Base-by-base conservation (phyloP, 2,113 vertebrate genomes). In the Oryzias javanicus region DNA sequence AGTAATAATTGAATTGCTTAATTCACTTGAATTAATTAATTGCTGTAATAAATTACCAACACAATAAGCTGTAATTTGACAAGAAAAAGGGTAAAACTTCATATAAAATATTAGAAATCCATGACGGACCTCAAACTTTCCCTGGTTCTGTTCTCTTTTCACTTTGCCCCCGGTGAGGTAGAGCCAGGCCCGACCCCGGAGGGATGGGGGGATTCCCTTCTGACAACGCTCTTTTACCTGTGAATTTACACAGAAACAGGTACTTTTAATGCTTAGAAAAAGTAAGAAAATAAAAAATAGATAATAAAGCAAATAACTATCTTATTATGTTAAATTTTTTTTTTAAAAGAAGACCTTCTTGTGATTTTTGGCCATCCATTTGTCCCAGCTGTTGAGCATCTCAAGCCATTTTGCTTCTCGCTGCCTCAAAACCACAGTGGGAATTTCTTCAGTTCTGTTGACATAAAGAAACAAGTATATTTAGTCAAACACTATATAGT, bases 381-480 rank as follows among this genome's bases (percentile, higher is more conserved):
- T 98, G 90, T 98, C 97, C 97, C 97, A 99, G 90, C 86, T 95
- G 92, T 94, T 94, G 50, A 99, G 94, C 97, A 99, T 99, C 56
- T 99, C 97, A 89, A 99, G 91, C 97, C 97, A 99, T 55, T 99
- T 99, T 49, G 89, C 91, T 76, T 99, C 97, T 20, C 97, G 91
- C 71, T 97, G 94, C 76, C 97, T 91, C 55, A 99, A 85, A 66
- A 98, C 95, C 29, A 95, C 94, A 55, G 87, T 80, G 5, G 96
- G 94, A n/a, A 98, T 74, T 70, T 94, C 91, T 77, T 93, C 94
- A 51, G 89, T 82, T 15, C 87, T 89, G 70, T 35, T 17, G 18
- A 49, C 18, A 77, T 41, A 68, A 7, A 25, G 4, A 61, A 54
- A 24, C 20, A 19, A 42, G 14, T 49, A 5, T 14, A 29, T 50